A percentile compares a stretch with the other conserved stretches of the same genome.
These are phyloP conservation scores for Sebastes reedi DNA, from an alignment of 2,797 vertebrate genomes.

Conservation along the genomic window DNA sequence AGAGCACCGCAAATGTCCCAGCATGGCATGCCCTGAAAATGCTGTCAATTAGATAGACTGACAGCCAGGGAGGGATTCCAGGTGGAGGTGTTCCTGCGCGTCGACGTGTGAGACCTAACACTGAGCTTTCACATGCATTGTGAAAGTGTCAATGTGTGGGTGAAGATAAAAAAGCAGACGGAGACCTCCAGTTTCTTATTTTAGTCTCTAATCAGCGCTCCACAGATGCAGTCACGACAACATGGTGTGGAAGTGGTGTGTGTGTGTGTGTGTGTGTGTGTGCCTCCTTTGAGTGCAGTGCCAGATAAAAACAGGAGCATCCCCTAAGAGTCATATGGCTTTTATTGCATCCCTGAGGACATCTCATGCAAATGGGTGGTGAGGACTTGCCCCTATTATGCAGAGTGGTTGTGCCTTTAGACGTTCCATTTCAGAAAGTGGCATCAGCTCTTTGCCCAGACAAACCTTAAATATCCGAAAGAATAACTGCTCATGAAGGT, in stretches of 20 bases:
- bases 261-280: background rate
- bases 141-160: slow-evolving; percentile 39
- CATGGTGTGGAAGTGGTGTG: slow-evolving; percentile 25
- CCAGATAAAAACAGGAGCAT: slow-evolving; percentile 7
- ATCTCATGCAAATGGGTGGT: background rate
- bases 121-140: slow-evolving; percentile 20
- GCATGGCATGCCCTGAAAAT: slow-evolving; percentile 61
- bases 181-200: slow-evolving; percentile 34
- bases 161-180: slow-evolving; percentile 39
- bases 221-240: slow-evolving; percentile 51
- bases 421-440: background rate
- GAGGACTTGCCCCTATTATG: background rate
- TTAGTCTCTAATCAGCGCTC: slow-evolving; percentile 53
- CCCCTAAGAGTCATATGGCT: slow-evolving; percentile 3
- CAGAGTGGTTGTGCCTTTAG: background rate
- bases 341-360: slow-evolving; percentile 21
- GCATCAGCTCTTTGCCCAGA: background rate
- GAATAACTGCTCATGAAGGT: background rate
- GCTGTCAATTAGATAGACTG: slow-evolving; percentile 62
- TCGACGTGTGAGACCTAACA: slow-evolving; percentile 3
- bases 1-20: slow-evolving; percentile 51
- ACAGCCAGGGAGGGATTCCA: slow-evolving; percentile 33
- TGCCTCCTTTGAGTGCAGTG: background rate
- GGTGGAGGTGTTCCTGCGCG: slow-evolving; percentile 15
- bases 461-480: background rate